Evolutionary conservation across 2,113 vertebrate genomes (phyloP).

Genomic region (Phrynocephalus versicolor): DNA sequence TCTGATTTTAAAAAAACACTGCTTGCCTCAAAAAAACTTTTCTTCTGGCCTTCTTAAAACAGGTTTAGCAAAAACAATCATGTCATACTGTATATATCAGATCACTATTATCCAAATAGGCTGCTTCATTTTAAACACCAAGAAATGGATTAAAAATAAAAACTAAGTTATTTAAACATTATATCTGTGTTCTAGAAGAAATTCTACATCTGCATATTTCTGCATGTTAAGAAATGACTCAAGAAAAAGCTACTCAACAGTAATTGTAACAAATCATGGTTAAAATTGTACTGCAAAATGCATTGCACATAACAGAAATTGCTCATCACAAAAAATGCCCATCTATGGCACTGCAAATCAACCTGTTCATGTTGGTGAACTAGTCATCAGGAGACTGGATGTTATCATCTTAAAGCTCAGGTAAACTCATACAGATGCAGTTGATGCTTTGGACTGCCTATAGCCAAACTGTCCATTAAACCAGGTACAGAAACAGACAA

Average conservation of each 20-base stretch:
- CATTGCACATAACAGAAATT: neutral
- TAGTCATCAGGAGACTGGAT: neutral
- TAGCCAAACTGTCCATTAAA: neutral
- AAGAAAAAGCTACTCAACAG: neutral
- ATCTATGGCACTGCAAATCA: neutral
- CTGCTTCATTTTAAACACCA: neutral
- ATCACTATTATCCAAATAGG: neutral
- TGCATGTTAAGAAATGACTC: neutral
- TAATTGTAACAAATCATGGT: neutral
- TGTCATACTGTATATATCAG: no score
- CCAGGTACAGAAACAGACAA: neutral
- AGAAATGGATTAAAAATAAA: neutral
- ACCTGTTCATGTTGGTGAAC: neutral
- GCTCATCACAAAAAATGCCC: no score
- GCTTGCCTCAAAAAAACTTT: no score
- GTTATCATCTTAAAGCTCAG: neutral
- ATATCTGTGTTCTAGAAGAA: neutral
- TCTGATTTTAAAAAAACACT: no score
- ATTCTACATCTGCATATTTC: no score
- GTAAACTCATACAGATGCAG: neutral
- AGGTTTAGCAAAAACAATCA: no score
- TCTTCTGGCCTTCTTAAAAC: no score
- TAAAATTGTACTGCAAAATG: neutral
- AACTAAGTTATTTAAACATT: neutral
- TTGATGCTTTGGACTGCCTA: neutral